These are phyloP conservation scores for Prostheceraeus crozeri DNA, from an alignment of 2,888 invertebrate genomes.

Conservation along the genomic window DNA sequence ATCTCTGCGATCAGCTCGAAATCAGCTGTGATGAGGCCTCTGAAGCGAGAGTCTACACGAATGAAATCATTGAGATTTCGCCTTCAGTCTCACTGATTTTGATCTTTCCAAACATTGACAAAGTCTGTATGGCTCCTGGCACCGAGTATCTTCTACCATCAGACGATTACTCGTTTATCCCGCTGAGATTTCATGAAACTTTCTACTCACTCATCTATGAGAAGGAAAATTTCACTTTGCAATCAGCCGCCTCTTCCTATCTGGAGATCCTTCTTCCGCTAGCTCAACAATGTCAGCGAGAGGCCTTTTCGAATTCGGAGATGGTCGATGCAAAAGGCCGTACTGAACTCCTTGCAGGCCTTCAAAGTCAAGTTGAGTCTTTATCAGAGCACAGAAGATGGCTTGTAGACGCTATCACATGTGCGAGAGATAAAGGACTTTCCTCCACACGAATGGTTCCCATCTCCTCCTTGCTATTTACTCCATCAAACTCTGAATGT, in stretches of 20 bases:
- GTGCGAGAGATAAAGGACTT: slow-evolving; percentile 4
- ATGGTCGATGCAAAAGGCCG: slow-evolving; percentile 5
- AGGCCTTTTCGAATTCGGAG: slow-evolving; percentile 16
- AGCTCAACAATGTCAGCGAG: slow-evolving; percentile 30
- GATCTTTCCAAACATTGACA: slow-evolving; percentile 4
- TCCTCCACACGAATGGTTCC: slow-evolving; percentile 1
- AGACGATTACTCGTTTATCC: slow-evolving; percentile 11
- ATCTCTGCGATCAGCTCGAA: too few species aligned
- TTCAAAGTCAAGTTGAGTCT: slow-evolving; percentile 9
- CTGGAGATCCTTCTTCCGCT: slow-evolving; percentile 27
- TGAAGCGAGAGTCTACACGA: too few species aligned
- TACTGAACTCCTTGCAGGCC: slow-evolving; percentile 5
- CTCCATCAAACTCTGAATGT: too few species aligned
- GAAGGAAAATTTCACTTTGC: background rate
- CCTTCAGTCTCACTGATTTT: slow-evolving; percentile 25
- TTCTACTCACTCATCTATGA: slow-evolving; percentile 9
- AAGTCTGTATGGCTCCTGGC: slow-evolving; percentile 23
- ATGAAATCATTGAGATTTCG: slow-evolving; percentile 8
- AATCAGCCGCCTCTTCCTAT: background rate
- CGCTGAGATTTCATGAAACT: slow-evolving; percentile 15
- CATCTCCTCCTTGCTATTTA: too few species aligned
- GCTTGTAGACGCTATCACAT: slow-evolving; percentile 20
- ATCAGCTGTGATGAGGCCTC: too few species aligned
- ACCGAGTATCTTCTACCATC: background rate
- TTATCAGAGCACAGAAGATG: slow-evolving; percentile 16